These are phyloP conservation scores for Pardalotus punctatus DNA, from an alignment of 2,113 vertebrate species.

Conservation along the genomic window DNA sequence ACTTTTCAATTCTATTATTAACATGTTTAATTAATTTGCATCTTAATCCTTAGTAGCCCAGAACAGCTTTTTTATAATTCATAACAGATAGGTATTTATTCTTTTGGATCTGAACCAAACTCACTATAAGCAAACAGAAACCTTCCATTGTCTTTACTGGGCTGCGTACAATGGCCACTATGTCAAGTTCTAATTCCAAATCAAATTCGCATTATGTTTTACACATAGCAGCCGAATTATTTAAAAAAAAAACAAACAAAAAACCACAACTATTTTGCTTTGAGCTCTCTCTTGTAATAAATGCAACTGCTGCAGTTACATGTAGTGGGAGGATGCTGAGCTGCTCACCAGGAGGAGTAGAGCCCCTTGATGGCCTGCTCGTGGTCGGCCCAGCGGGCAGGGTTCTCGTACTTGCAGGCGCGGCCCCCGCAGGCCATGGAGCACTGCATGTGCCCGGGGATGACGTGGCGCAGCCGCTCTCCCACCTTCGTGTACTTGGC, in stretches of 20 bases:
- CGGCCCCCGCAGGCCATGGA: constrained; percentile 94
- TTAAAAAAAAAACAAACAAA: not conserved
- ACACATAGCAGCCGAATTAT: not conserved
- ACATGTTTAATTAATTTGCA: not conserved
- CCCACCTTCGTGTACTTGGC: constrained; percentile 96
- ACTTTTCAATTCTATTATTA: not conserved
- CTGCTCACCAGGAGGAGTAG: constrained; percentile 91
- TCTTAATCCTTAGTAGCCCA: not conserved
- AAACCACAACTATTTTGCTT: not conserved
- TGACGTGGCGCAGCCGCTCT: constrained; percentile 91
- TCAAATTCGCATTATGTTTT: not conserved
- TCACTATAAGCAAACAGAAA: not conserved
- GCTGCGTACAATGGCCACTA: not conserved
- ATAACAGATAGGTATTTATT: not conserved
- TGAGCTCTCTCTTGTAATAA: not conserved
- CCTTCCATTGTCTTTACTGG: not conserved
- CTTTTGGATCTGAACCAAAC: not conserved
- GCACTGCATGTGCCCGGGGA: constrained; percentile 94
- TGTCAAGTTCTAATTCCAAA: not conserved
- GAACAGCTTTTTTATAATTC: not conserved
- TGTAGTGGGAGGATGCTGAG: not conserved
- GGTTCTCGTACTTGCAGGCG: constrained; percentile 97
- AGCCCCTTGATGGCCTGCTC: constrained; percentile 92
- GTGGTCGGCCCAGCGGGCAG: constrained; percentile 87
- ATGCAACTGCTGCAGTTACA: not conserved